phyloP scores from a whole-genome alignment of 2,113 vertebrate species.

The Lophochroa leadbeateri region DNA sequence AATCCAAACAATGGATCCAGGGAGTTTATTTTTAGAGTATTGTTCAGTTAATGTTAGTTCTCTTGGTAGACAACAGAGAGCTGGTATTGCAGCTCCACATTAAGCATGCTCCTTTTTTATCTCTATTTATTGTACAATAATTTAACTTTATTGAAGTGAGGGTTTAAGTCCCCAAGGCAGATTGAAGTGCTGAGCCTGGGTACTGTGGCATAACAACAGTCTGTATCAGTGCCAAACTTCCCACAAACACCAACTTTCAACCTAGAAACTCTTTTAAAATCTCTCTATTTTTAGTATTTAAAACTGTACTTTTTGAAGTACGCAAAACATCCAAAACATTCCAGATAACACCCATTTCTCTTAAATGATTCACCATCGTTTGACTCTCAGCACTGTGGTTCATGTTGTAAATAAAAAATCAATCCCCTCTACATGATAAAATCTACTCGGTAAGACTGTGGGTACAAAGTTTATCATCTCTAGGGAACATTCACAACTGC shows the following conservation, averaged over 20 bases:
- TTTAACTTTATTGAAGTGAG: constrained; percentile 60
- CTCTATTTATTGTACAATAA: constrained; percentile 55
- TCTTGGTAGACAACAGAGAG: constrained; percentile 33
- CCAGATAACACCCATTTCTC: not conserved
- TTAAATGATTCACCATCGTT: not conserved
- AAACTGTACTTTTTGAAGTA: not conserved
- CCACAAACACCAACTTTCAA: not conserved
- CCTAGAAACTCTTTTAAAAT: not conserved
- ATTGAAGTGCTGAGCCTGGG: constrained; percentile 14
- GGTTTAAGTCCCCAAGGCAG: constrained; percentile 34
- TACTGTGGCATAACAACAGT: not conserved
- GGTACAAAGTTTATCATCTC: not conserved
- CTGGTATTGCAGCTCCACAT: not conserved
- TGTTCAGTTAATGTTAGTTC: constrained; percentile 38
- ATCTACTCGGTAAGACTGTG: not conserved
- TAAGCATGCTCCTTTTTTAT: constrained; percentile 20
- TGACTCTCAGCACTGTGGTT: not conserved
- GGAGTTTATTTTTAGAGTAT: constrained; percentile 30
- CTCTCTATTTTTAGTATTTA: not conserved
- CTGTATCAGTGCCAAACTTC: not conserved
- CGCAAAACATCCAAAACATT: not conserved
- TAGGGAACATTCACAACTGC: not conserved
- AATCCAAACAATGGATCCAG: not conserved
- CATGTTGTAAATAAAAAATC: not conserved
- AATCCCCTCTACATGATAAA: not conserved